Evolutionary conservation across 2,888 invertebrate species (phyloP).

Genomic region (Diadegma fenestrale): DNA sequence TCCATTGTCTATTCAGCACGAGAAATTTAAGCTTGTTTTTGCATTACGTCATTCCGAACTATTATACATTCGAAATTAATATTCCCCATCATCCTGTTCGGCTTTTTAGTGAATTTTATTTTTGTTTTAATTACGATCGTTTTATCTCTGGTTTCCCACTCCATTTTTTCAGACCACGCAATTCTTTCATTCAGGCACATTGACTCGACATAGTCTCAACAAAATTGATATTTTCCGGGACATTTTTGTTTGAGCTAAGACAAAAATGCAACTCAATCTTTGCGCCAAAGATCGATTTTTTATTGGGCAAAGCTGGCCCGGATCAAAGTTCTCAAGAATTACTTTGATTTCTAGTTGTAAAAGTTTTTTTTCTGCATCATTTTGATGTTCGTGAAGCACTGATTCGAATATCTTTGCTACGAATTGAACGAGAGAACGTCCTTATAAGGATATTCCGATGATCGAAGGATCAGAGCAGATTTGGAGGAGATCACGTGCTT

Average conservation of each 20-base stretch:
- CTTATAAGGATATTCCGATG: not conserved
- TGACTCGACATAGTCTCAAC: not conserved
- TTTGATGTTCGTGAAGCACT: too few species aligned
- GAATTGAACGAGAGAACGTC: not conserved
- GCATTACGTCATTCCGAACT: not conserved
- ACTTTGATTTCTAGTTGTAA: too few species aligned
- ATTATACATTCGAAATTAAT: not conserved
- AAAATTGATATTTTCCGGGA: not conserved
- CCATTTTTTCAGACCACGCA: not conserved
- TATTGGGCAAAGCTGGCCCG: not conserved
- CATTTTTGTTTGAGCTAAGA: not conserved
- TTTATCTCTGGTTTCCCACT: not conserved
- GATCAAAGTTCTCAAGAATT: too few species aligned
- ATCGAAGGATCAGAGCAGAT: not conserved
- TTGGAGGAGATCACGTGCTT: not conserved
- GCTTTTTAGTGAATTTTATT: not conserved
- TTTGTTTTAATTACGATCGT: not conserved
- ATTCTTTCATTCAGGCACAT: not conserved
- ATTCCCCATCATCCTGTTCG: not conserved
- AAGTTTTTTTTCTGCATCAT: too few species aligned
- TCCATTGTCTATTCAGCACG: not conserved
- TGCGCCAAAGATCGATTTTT: not conserved
- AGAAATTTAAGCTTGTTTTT: conserved; percentile 8
- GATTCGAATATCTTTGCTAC: too few species aligned
- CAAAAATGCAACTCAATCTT: not conserved